Evolutionary conservation across 2,797 vertebrate species (phyloP).

Genomic region (Pithecia hirsuta): DNA sequence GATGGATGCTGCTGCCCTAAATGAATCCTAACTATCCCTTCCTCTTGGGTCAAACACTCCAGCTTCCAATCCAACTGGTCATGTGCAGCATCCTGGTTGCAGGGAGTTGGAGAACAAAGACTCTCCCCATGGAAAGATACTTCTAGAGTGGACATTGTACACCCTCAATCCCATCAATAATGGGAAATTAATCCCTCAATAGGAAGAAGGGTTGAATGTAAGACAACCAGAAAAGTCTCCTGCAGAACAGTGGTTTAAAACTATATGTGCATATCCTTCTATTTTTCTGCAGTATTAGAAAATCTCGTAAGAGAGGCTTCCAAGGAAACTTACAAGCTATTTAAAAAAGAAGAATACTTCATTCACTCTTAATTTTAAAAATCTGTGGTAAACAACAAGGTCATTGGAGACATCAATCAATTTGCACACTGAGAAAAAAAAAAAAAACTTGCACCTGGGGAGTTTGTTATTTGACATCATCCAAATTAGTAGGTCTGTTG

Average conservation of each 20-base stretch:
- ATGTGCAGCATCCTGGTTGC: background rate
- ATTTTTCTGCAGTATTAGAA: background rate
- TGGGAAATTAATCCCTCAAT: background rate
- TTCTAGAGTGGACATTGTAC: background rate
- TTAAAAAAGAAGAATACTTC: background rate
- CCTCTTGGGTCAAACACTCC: background rate
- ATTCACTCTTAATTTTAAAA: constrained; percentile 24
- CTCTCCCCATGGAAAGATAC: background rate
- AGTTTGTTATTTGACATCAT: background rate
- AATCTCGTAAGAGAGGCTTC: background rate
- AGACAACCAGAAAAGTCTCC: background rate
- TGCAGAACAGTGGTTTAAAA: constrained; percentile 16
- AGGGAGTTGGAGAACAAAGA: background rate
- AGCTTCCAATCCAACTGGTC: background rate
- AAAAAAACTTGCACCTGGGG: background rate
- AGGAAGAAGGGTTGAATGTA: background rate
- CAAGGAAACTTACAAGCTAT: constrained; percentile 20
- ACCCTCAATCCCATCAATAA: background rate
- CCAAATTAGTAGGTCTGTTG: background rate
- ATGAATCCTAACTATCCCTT: background rate
- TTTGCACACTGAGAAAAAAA: background rate
- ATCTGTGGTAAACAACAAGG: background rate
- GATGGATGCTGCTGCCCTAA: background rate
- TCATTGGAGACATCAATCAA: background rate
- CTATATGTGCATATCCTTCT: background rate